phyloP scores from a whole-genome alignment of 2,888 invertebrate species.

The Diachrysia chrysitis region DNA sequence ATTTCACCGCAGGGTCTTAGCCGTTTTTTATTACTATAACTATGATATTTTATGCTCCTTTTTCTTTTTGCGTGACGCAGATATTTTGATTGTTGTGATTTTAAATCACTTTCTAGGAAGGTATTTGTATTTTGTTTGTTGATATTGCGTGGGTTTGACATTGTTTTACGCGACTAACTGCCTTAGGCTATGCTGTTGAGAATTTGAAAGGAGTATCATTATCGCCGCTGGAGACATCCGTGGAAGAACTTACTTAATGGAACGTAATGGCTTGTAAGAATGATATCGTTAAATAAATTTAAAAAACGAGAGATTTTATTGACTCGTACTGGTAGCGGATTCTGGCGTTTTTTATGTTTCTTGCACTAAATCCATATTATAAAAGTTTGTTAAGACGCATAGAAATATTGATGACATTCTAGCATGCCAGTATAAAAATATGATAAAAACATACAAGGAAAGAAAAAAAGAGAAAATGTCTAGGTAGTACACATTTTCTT shows the following conservation, averaged over 20 bases:
- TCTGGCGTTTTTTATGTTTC: too few relatives aligned
- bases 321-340: too few relatives aligned
- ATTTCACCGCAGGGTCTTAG: not conserved
- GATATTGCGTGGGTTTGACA: conserved; percentile 20
- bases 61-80: conserved; percentile 11
- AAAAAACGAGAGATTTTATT: not conserved
- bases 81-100: not conserved
- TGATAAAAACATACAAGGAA: too few relatives aligned
- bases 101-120: conserved; percentile 33
- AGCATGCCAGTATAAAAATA: too few relatives aligned
- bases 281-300: not conserved
- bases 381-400: too few relatives aligned
- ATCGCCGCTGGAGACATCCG: conserved; percentile 5
- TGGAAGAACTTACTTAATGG: not conserved
- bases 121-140: conserved; percentile 24
- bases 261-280: not conserved
- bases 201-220: not conserved
- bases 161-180: not conserved
- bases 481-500: too few relatives aligned
- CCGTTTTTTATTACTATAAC: not conserved
- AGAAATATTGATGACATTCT: too few relatives aligned
- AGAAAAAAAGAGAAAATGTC: too few relatives aligned
- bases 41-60: conserved; percentile 6
- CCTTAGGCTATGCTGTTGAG: not conserved
- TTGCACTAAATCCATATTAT: too few relatives aligned